phyloP scores from a whole-genome alignment of 2,888 invertebrate species.

The Drosophila anomalata region DNA sequence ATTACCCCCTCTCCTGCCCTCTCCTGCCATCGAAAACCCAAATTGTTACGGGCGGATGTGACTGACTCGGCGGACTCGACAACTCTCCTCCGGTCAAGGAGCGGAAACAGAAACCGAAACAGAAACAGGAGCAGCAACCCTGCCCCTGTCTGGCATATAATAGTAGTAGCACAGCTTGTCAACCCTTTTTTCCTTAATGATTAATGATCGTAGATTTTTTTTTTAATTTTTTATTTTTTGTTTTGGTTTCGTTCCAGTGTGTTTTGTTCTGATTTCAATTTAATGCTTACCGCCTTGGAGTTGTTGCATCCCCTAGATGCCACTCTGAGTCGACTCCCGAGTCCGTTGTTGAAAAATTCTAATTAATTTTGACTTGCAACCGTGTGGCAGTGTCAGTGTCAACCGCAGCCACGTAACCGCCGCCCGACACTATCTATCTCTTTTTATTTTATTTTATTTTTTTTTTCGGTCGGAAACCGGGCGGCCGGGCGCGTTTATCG shows the following conservation, averaged over 20 bases:
- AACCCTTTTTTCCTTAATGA: constrained; percentile 70
- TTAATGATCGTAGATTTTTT: constrained; percentile 69
- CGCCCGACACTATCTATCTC: constrained; percentile 10
- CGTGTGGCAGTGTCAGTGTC: constrained; percentile 69
- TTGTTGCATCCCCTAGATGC: constrained; percentile 24
- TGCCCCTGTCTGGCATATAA: constrained; percentile 35
- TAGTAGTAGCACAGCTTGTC: constrained; percentile 58
- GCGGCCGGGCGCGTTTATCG: constrained; percentile 59
- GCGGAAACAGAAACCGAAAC: constrained; percentile 30
- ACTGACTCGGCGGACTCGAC: constrained; percentile 2
- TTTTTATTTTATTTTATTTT: neutral
- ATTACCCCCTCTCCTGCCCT: constrained; percentile 10
- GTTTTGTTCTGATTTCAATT: constrained; percentile 75
- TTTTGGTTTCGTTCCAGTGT: constrained; percentile 39
- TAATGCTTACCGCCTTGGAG: constrained; percentile 35
- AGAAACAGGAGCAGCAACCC: neutral
- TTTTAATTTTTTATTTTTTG: constrained; percentile 13
- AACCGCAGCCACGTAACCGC: constrained; percentile 64
- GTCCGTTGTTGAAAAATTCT: constrained; percentile 70
- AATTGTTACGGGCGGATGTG: constrained; percentile 25
- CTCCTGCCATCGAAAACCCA: neutral
- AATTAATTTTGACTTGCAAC: constrained; percentile 79
- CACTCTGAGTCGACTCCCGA: neutral
- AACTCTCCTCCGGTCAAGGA: constrained; percentile 32
- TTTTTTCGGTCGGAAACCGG: constrained; percentile 8